Evolutionary conservation across 2,113 vertebrate genomes (phyloP), one percentile per base, ranked within the genome.

Genomic region (Neopipo cinnamomea): DNA sequence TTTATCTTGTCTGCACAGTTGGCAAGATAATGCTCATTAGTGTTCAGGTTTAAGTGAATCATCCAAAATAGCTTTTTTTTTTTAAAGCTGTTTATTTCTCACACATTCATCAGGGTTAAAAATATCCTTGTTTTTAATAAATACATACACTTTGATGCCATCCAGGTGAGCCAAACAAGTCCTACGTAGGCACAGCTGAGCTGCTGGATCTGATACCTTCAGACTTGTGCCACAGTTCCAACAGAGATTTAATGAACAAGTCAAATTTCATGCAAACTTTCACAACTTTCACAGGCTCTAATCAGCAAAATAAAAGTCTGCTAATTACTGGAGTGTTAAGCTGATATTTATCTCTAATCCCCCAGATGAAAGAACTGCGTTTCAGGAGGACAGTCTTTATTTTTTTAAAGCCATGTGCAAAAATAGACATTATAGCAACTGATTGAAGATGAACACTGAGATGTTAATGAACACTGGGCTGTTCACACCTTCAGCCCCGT

Each of bases 241-340:
- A 62, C 66, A 53, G 66, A 92, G 61, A 94, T 87, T 90, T 96
- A 93, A 96, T 74, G 85, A 96, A 94, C 80, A 92, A 95, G 80
- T 86, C 92, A 52, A 87, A 95, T 95, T 74, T 50, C 80, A 94
- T 39, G 76, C 39, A 91, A 93, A 87, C 83, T 84, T 87, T 93
- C 78, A 77, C 58, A 85, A 91, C 80, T 87, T 92, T 85, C 58
- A 6, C 75, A 65, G 67, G 83, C 88, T 93, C 90, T 94, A 72
- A 96, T 96, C 76, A 97, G 84, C 77, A 77, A 85, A 96, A 94
- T 70, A 85, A 73, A 95, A 96, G 93, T 4, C 22, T 59, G 66
- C 84, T 83, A 94, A 96, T 96, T 94, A 94, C 87, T 53, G 68
- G 63, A 89, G 92, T 78, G 88, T 75, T 96, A 93, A 91, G 22